Conservation (phyloP, 2,113 vertebrate genomes). For the Morone saxatilis region DNA sequence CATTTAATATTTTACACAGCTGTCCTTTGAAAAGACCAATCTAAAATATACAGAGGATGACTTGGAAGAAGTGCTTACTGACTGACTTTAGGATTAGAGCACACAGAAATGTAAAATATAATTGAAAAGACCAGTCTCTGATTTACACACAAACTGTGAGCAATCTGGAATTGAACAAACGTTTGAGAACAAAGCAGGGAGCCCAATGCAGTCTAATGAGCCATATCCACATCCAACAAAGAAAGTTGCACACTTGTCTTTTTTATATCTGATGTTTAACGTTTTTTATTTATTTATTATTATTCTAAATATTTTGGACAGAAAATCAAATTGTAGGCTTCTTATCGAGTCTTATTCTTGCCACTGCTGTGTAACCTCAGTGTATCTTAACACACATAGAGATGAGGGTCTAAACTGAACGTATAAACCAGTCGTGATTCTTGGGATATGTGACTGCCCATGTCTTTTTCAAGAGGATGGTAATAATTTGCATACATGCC, state of each 20-base stretch:
- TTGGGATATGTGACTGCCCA: conserved; percentile 15
- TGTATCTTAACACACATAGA: conserved; percentile 7
- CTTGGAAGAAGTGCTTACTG: background rate
- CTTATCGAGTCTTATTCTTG: background rate
- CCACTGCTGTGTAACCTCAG: background rate
- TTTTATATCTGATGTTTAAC: background rate
- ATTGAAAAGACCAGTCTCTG: background rate
- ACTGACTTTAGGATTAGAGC: background rate
- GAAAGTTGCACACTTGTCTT: conserved; percentile 24
- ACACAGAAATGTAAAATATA: background rate
- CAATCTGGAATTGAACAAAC: conserved; percentile 16
- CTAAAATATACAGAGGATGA: background rate
- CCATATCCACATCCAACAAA: conserved; percentile 9
- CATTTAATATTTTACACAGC: background rate
- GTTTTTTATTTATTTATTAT: background rate
- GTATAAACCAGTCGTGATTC: conserved; percentile 16
- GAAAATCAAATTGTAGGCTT: background rate
- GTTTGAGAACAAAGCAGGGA: conserved; percentile 45
- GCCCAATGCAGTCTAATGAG: conserved; percentile 8
- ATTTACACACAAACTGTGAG: background rate
- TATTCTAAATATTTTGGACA: background rate
- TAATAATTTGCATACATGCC: conserved; percentile 34
- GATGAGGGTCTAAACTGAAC: background rate
- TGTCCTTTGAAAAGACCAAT: background rate
- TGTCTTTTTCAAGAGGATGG: conserved; percentile 7